phyloP scores from a whole-genome alignment of 2,888 invertebrate genomes.

The Ormyrus thymus region DNA sequence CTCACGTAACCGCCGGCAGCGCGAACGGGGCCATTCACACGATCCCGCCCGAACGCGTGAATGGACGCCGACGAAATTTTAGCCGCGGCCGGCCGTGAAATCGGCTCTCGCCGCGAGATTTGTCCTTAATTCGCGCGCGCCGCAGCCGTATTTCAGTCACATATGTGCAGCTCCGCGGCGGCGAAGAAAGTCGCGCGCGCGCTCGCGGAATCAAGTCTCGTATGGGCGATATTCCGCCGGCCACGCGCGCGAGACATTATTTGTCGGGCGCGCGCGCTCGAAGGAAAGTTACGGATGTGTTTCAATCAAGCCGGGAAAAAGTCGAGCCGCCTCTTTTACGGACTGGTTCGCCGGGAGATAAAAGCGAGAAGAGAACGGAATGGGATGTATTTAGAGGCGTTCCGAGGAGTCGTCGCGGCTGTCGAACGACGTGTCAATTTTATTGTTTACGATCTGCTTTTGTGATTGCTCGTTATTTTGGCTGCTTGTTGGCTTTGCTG shows the following conservation, averaged over 20 bases:
- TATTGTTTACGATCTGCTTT: too few species aligned
- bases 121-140: conserved; percentile 32
- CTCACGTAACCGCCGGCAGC: not conserved
- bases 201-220: conserved; percentile 46
- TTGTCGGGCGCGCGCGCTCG: not conserved
- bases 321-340: not conserved
- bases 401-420: too few species aligned
- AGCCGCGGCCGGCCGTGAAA: conserved; percentile 31
- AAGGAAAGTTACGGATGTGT: conserved; percentile 50
- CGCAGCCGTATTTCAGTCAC: conserved; percentile 40
- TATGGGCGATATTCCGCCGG: not conserved
- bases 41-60: conserved; percentile 14
- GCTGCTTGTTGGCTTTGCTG: too few species aligned
- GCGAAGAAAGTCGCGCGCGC: conserved; percentile 41
- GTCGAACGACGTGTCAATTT: too few species aligned
- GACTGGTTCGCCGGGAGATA: too few species aligned
- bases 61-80: conserved; percentile 2
- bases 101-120: conserved; percentile 29
- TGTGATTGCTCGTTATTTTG: too few species aligned
- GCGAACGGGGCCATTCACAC: conserved; percentile 43
- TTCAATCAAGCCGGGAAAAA: conserved; percentile 5
- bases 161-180: not conserved
- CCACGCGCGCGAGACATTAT: conserved; percentile 21
- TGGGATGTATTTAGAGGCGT: too few species aligned
- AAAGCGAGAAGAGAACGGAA: too few species aligned